These are phyloP conservation scores for Zhengitettix transpicula DNA, from an alignment of 2,888 invertebrate species.

Conservation along the genomic window DNA sequence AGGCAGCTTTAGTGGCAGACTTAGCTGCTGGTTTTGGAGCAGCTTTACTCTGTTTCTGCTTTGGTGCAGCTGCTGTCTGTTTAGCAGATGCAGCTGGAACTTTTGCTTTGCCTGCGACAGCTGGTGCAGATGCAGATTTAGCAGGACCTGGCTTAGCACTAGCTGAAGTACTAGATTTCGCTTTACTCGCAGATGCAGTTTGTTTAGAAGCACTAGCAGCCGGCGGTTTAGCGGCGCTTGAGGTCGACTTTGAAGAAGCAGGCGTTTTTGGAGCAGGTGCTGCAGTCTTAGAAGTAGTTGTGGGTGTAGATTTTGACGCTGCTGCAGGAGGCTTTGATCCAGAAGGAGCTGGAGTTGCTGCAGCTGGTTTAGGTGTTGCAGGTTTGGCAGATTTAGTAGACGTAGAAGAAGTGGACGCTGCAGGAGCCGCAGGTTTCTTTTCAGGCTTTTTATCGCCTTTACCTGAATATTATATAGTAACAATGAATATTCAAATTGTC, in stretches of 20 bases:
- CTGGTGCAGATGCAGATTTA: conserved; percentile 9
- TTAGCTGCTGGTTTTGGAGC: conserved; percentile 22
- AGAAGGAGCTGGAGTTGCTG: conserved; percentile 25
- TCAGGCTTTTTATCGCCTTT: conserved; percentile 12
- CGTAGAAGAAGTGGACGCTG: conserved; percentile 12
- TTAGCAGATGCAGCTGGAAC: conserved; percentile 19
- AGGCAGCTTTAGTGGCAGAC: conserved; percentile 19
- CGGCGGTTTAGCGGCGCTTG: conserved; percentile 23
- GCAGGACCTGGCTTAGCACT: conserved; percentile 17
- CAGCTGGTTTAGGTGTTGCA: conserved; percentile 16
- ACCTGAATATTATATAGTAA: not conserved
- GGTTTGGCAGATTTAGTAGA: conserved; percentile 6
- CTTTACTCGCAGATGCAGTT: conserved; percentile 12
- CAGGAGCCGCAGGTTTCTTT: conserved; percentile 23
- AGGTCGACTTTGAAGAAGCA: conserved; percentile 21
- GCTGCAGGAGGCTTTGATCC: conserved; percentile 19
- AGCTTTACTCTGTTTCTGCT: conserved; percentile 18
- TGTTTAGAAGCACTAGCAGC: conserved; percentile 20
- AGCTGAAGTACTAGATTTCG: conserved; percentile 9
- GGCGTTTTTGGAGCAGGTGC: conserved; percentile 19
- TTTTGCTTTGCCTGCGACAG: conserved; percentile 2
- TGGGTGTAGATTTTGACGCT: conserved; percentile 15
- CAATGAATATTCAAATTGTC: too few relatives aligned
- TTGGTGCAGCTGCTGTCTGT: conserved; percentile 30
- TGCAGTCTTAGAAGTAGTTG: conserved; percentile 17